These are phyloP conservation scores for Sebastes diaconus DNA, from an alignment of 2,797 vertebrate species.

Conservation along the genomic window DNA sequence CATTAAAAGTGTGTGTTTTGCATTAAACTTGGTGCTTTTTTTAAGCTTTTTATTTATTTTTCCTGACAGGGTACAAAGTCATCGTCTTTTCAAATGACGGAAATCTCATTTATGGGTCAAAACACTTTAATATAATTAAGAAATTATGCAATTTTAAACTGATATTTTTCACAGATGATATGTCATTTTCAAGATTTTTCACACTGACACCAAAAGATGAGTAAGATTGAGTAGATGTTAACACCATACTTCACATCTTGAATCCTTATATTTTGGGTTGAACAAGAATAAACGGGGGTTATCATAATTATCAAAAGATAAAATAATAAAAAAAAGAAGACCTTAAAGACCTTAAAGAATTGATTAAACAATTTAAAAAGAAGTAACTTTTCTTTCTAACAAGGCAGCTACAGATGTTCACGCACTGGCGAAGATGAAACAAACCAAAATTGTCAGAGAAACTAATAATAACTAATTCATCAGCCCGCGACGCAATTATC, in stretches of 20 bases:
- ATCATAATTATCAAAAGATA: neutral
- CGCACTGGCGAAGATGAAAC: conserved; percentile 13
- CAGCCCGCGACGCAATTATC: conserved; percentile 47
- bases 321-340: neutral
- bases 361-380: neutral
- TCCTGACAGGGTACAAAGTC: neutral
- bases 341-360: neutral
- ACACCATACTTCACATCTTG: neutral
- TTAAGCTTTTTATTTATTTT: neutral
- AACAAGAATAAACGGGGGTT: neutral
- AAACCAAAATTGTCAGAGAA: conserved; percentile 31
- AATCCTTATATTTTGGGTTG: neutral
- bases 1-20: neutral
- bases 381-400: conserved; percentile 28
- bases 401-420: conserved; percentile 61
- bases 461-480: conserved; percentile 49
- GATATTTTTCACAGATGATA: neutral
- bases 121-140: neutral
- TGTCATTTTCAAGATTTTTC: neutral
- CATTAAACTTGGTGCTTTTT: neutral
- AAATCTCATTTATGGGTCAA: neutral
- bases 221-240: neutral
- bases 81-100: neutral
- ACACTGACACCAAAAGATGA: neutral
- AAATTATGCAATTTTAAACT: neutral